Percentiles rank a stretch among this genome's conserved stretches.
phyloP scores from a whole-genome alignment of 2,113 vertebrate species.

The Gasterosteus nipponicus region DNA sequence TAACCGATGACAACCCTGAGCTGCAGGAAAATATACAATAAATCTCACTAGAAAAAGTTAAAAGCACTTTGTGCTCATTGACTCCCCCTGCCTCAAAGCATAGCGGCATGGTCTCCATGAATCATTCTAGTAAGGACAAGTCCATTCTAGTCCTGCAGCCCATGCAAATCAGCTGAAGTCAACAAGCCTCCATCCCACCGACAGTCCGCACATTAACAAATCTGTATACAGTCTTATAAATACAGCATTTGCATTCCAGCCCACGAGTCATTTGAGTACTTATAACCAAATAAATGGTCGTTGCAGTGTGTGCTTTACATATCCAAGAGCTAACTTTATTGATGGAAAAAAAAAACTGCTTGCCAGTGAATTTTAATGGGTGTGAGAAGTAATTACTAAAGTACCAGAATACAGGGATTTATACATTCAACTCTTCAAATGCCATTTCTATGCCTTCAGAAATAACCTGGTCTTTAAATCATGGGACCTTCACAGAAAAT shows the following conservation, averaged over 20 bases:
- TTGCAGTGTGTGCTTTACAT: constrained; percentile 27
- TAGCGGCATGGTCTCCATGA: background rate
- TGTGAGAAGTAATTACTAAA: constrained; percentile 62
- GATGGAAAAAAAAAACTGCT: constrained; percentile 46
- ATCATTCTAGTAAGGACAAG: background rate
- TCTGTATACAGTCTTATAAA: constrained; percentile 1
- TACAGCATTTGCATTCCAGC: background rate
- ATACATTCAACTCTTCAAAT: constrained; percentile 70
- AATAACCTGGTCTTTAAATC: constrained; percentile 50
- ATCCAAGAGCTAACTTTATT: constrained; percentile 48
- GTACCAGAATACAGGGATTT: constrained; percentile 69
- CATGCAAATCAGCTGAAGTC: background rate
- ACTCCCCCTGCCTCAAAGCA: background rate
- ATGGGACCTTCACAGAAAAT: constrained; percentile 79
- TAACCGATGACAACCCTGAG: no score
- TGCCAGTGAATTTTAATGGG: constrained; percentile 75
- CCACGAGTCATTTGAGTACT: background rate
- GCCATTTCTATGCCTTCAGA: constrained; percentile 65
- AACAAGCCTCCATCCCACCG: background rate
- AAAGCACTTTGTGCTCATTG: no score
- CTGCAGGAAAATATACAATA: background rate
- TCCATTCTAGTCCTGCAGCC: background rate
- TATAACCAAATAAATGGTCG: constrained; percentile 23
- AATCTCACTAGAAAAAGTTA: background rate
- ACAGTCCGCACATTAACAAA: background rate